Base-by-base conservation (phyloP, 2,113 vertebrate genomes). In the Embiotoca jacksoni region DNA sequence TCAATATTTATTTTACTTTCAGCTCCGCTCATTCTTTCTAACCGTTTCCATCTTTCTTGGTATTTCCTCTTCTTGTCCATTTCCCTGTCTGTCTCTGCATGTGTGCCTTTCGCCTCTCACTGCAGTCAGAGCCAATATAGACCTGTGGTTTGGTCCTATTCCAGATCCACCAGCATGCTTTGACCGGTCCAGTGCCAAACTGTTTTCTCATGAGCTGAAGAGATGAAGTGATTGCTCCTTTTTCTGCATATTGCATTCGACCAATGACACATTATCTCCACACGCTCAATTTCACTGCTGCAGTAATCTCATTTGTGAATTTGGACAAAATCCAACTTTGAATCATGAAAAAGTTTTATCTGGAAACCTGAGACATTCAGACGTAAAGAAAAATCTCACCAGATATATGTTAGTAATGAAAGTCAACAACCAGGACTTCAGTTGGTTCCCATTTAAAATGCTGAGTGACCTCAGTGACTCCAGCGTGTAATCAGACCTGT, bases 191-290 rank as follows among this genome's bases (percentile, higher is more conserved):
- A 35, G 47, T 16, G 53, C 78, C 76, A 88, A 69, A 81, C 83
- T 83, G 84, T 78, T 92, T 23, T 91, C 88, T 70, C 80, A 83
- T 92, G 89, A 87, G 63, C 62, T 32, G 58, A 31, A 75, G 58
- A 91, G 81, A 91, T 89, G 68, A 78, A 86, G 70, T 10, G 67
- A 91, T 82, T 86, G 87, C 67, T 59, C n/a, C 50, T 75, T 81
- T 23, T 75, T 86, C 49, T 69, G 72, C 80, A 47, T 50, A 79
- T 74, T 1, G n/a, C 53, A 33, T 75, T 75, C 79, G 84, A 88
- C 15, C 7, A 81, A 81, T 63, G 78, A 75, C 13, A 33, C 59
- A n/a, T 72, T 88, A 91, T 91, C 90, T 88, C 78, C 50, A 37
- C 80, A 82, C 71, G 78, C 81, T 91, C 86, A 90, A 86, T 90